phyloP scores from a whole-genome alignment of 2,888 invertebrate species.

The Osmoderma eremita region DNA sequence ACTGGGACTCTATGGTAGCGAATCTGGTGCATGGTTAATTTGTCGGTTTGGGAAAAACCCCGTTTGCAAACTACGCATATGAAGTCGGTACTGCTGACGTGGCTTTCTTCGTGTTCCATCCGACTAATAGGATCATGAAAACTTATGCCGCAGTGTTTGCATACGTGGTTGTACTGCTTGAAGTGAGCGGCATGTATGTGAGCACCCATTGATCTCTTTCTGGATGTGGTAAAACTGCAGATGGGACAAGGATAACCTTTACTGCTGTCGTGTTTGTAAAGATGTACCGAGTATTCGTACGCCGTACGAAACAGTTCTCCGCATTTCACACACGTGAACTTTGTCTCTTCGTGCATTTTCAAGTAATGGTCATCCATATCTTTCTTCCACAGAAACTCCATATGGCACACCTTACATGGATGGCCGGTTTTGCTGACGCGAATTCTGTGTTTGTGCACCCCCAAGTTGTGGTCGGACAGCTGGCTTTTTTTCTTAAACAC shows the following conservation, averaged over 20 bases:
- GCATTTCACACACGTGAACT: constrained; percentile 58
- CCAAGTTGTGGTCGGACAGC: constrained; percentile 50
- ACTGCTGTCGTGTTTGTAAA: constrained; percentile 52
- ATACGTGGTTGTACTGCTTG: constrained; percentile 23
- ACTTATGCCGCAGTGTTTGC: constrained; percentile 66
- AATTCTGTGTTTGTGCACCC: too few relatives aligned
- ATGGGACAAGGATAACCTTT: constrained; percentile 56
- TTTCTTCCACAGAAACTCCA: constrained; percentile 35
- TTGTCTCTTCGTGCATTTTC: constrained; percentile 42
- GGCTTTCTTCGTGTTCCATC: constrained; percentile 66
- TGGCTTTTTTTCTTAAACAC: too few relatives aligned
- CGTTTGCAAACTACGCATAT: too few relatives aligned
- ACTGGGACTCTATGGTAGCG: too few relatives aligned
- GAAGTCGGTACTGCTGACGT: too few relatives aligned
- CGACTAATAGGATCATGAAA: constrained; percentile 67
- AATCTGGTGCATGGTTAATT: too few relatives aligned
- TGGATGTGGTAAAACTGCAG: constrained; percentile 55
- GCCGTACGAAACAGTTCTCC: constrained; percentile 57
- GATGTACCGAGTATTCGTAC: constrained; percentile 58
- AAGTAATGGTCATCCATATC: constrained; percentile 43
- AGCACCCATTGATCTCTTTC: constrained; percentile 54
- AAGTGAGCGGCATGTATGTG: constrained; percentile 39
- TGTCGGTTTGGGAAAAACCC: too few relatives aligned
- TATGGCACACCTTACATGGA: constrained; percentile 38
- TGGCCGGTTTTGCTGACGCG: too few relatives aligned